Evolutionary conservation across 2,113 vertebrate genomes (phyloP).

Genomic region (Ailurus styani): DNA sequence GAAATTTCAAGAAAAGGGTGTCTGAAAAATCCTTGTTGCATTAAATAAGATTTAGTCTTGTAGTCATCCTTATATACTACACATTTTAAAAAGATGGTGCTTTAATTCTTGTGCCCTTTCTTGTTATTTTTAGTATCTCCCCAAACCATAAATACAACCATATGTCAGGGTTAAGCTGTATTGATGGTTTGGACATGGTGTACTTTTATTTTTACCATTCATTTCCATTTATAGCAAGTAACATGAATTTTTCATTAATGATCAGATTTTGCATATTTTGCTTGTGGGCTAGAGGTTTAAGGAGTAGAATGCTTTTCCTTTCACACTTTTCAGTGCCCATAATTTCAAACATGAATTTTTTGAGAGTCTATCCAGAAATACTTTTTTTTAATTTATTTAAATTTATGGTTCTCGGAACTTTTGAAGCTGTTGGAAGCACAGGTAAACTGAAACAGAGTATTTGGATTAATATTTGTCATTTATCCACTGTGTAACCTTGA

Average conservation of each 20-base stretch:
- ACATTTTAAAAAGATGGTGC: constrained; percentile 49
- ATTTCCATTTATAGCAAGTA: constrained; percentile 45
- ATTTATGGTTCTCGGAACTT: not conserved
- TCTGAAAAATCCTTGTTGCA: not conserved
- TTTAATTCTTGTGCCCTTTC: constrained; percentile 62
- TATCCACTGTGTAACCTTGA: not conserved
- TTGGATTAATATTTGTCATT: not conserved
- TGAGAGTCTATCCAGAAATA: not conserved
- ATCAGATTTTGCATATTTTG: constrained; percentile 45
- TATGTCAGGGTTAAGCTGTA: constrained; percentile 79
- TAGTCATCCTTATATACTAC: not conserved
- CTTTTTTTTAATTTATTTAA: not conserved
- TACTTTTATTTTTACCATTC: constrained; percentile 67
- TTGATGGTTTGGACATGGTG: constrained; percentile 62
- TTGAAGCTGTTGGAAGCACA: not conserved
- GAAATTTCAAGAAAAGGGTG: not conserved
- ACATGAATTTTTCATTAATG: constrained; percentile 30
- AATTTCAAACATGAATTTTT: not conserved
- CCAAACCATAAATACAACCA: constrained; percentile 82
- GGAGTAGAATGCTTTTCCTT: constrained; percentile 15
- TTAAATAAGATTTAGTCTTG: not conserved
- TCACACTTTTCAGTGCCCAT: not conserved
- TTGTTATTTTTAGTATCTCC: constrained; percentile 83
- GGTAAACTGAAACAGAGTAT: not conserved
- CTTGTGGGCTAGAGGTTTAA: constrained; percentile 10